Base-by-base conservation (phyloP, 2,888 invertebrate species). In the Pachycephus smyrnensis region DNA sequence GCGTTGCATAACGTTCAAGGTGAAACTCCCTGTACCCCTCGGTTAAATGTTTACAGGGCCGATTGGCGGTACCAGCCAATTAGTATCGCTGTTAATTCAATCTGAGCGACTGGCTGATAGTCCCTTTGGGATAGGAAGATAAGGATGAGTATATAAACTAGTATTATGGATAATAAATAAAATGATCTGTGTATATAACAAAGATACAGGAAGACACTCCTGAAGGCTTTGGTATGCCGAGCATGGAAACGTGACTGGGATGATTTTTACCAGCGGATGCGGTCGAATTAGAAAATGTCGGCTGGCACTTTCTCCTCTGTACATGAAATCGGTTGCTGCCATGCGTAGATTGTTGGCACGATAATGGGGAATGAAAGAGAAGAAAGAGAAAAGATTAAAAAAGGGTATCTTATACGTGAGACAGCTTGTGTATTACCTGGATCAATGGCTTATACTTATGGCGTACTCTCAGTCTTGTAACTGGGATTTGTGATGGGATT, bases 271-370 rank as follows among this genome's bases (percentile, higher is more conserved):
- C 84, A 85, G 82, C 87, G 88, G 87, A 89, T 86, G 88, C 87
- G 86, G 87, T 88, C 87, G 88, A 55, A 89, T 90, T 88, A 90
- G 89, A 90, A 90, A 90, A 90, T 89, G 82, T 80, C 79, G 81
- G 83, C 80, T 85, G 82, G 87, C 88, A 89, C 89, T 90, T 90
- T 89, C 90, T 88, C 88, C 83, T 73, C 55, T 55, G 9, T 9
- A 1, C 55, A 9, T 55, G 55, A 55, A 55, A 55, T 55, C 55
- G 9, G 55, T 55, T 55, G 9, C 23, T 55, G 55, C 55, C 23
- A 9, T 9, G 23, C 55, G 55, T 55, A 55, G 55, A 23, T 23
- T 6, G 23, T 9, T 23, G 1, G 23, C 6, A 55, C 9, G 55
- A 23, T 55, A 55, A 55, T 55, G 23, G 55, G 23, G 3, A 71